These are phyloP conservation scores for Rhingia rostrata DNA, from an alignment of 2,888 invertebrate species.

Conservation along the genomic window DNA sequence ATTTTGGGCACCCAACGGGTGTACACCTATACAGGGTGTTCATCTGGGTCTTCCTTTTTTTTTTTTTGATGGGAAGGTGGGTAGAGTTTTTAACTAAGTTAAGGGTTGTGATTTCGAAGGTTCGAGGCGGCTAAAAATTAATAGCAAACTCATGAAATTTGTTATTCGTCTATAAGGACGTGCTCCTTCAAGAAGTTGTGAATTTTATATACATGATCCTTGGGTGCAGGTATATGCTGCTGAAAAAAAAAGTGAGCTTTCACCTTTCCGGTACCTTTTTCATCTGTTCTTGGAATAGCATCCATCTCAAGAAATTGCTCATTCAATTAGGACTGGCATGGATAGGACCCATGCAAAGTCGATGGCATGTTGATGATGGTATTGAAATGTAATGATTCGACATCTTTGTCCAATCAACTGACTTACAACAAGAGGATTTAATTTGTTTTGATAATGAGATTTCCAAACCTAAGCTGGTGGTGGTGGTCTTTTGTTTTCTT, in stretches of 20 bases:
- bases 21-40: background rate
- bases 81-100: too few relatives aligned
- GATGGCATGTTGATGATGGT: slow-evolving; percentile 16
- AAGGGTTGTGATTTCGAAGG: background rate
- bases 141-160: slow-evolving; percentile 48
- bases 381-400: slow-evolving; percentile 38
- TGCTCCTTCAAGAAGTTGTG: slow-evolving; percentile 1
- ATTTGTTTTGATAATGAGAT: slow-evolving; percentile 23
- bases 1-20: background rate
- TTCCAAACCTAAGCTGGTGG: background rate
- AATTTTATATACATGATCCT: slow-evolving; percentile 11
- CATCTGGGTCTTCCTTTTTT: background rate
- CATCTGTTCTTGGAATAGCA: slow-evolving; percentile 28
- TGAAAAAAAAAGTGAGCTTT: slow-evolving; percentile 8
- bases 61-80: too few relatives aligned
- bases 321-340: slow-evolving; percentile 40
- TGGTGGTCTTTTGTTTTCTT: background rate
- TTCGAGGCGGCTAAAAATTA: slow-evolving; percentile 29
- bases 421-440: background rate
- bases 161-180: slow-evolving; percentile 15
- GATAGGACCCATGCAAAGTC: background rate
- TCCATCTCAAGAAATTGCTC: slow-evolving; percentile 31
- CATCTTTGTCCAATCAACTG: slow-evolving; percentile 9
- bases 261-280: background rate
- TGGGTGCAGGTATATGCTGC: background rate